Evolutionary conservation across 1,140 invertebrate species (phyloP), one percentile per base, ranked within the genome.

Genomic region (Mya arenaria): DNA sequence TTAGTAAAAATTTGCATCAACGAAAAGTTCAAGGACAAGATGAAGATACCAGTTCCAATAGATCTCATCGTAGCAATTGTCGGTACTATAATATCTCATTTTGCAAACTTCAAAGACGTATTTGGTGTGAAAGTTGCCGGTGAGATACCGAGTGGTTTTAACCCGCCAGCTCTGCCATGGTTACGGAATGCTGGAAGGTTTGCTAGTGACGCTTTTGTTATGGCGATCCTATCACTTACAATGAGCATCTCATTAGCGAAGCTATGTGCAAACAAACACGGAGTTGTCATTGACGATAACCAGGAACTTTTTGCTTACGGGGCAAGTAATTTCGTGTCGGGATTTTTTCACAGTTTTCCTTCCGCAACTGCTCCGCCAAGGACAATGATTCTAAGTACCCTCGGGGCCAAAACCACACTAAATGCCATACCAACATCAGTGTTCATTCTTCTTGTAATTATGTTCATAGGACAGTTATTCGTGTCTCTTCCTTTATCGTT

Each of bases 1-100:
- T 85, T 96, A 15, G 96, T 97, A 90, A 98, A 97, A 89, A 95
- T 97, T 92, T 78, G 95, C 19, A 88, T 98, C 75, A 92, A 97
- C 95, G 96, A 96, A 0, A 93, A 94, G 87, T 90, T 96, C 0
- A 95, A 95, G 36, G 96, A 96, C 91, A 92, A 93, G 56, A 95
- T 93, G 37, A 92, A 91, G 37, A 86, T 97, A 56, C 97, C 97
- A 0, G 92, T 98, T 15, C 97, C 97, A 4, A 96, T 97, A 82
- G 97, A 98, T 92, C 93, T 98, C 75, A 93, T 98, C 3, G 95
- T 95, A 0, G 96, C 93, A 4, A 83, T 92, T 55, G 39, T 91
- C 41, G 90, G 82, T 8, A 92, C 93, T 4, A 58, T 90, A 15
- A 80, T 90, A 8, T 94, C 93, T 8, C 86, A 90, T 65, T 85